Base-by-base conservation (phyloP, 1,140 invertebrate species). In the Diorhabda carinulata region DNA sequence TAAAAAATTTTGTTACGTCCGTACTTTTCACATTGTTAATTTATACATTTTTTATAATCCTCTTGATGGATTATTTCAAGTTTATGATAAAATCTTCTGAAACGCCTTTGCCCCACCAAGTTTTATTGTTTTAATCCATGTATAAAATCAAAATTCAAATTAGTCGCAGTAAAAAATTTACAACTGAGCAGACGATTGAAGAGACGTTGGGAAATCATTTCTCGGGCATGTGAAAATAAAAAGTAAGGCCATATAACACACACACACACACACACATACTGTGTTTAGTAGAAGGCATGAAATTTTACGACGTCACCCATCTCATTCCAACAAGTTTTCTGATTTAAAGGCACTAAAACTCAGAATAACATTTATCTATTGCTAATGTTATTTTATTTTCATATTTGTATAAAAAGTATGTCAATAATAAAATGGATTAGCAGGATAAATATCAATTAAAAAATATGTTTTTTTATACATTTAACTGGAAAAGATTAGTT, bases 201-300 rank as follows among this genome's bases (percentile, higher is more conserved):
- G 67, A 61, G 74, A 73, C 72, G 71, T 74, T 71, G 59, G 64
- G 57, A 71, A 70, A 69, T 69, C 62, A 72, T 72, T 52, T 68
- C 62, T 66, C 47, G 65, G 40, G 43, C 5, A 9, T 61, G 56
- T 59, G 41, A 71, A 65, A 65, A 67, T 68, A 74, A 76, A 76
- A 74, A 75, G 64, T 59, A 67, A 66, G 25, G 60, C 68, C 74
- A 58, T 70, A 75, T 72, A 72, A 74, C 70, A 73, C 74, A 76
- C 65, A 64, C 66, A 47, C 4, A 8, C n/a, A 52, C 68, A 62
- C 62, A 75, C 47, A 10, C 42, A 56, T 25, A 58, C 68, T 52
- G 60, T 70, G 71, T 72, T 78, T 79, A 78, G 68, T 78, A 72
- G 76, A 72, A 74, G 72, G 73, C 73, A 76, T 78, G 77, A 79